Percentiles rank a stretch among this genome's conserved stretches.
Evolutionary conservation across 1,140 invertebrate genomes (phyloP).

Genomic region (Galleria mellonella): DNA sequence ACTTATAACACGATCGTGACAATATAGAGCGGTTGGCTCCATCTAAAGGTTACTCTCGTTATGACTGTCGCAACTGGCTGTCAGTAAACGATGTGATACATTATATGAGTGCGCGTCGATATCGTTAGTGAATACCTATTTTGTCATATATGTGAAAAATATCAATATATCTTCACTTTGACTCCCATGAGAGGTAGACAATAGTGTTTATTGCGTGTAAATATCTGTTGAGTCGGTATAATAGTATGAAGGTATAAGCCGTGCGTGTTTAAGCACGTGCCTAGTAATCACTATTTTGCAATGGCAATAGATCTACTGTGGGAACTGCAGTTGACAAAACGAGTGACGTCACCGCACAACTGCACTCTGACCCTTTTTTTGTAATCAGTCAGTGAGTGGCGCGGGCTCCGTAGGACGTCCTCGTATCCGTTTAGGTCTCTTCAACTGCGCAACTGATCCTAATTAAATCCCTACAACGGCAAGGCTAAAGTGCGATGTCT

Average conservation of each 20-base stretch:
- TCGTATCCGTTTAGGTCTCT: constrained; percentile 63
- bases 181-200: too few species aligned
- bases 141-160: too few species aligned
- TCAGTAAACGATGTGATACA: constrained; percentile 32
- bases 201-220: too few species aligned
- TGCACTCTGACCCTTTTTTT: constrained; percentile 45
- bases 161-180: too few species aligned
- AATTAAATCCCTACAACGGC: constrained; percentile 69
- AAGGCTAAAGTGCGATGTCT: constrained; percentile 69
- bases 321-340: constrained; percentile 32
- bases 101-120: constrained; percentile 10
- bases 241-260: constrained; percentile 3
- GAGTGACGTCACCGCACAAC: constrained; percentile 24
- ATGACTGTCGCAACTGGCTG: constrained; percentile 48
- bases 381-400: constrained; percentile 55
- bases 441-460: constrained; percentile 63
- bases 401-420: constrained; percentile 45
- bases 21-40: constrained; percentile 54
- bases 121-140: constrained; percentile 5
- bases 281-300: constrained; percentile 19
- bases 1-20: constrained; percentile 54
- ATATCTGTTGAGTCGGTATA: not conserved
- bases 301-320: constrained; percentile 22
- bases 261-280: constrained; percentile 22
- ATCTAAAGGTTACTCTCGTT: constrained; percentile 67